These are phyloP conservation scores for Pterophyllum scalare DNA, from an alignment of 2,113 vertebrate species.

Conservation along the genomic window DNA sequence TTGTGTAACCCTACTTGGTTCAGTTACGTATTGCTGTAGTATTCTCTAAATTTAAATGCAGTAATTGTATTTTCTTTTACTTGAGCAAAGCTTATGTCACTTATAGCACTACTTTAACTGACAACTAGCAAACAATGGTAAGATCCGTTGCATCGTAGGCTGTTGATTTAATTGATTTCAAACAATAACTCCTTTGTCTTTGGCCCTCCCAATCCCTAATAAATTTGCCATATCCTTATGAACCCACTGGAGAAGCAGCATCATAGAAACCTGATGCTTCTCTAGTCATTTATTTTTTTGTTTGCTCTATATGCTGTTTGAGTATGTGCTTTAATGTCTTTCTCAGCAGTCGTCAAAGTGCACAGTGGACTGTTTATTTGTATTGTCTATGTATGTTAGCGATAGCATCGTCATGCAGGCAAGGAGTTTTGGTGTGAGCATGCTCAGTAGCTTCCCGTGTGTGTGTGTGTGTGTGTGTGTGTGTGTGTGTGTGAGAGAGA, in stretches of 20 bases:
- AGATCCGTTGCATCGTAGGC: not conserved
- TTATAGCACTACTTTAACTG: not conserved
- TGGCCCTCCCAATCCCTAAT: not conserved
- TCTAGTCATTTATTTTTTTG: not conserved
- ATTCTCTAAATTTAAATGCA: not conserved
- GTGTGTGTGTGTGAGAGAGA: not conserved
- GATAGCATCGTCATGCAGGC: constrained; percentile 65
- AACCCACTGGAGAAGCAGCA: not conserved
- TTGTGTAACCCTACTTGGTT: too few species aligned
- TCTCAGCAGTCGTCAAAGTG: not conserved
- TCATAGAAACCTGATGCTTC: not conserved
- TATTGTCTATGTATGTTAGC: constrained; percentile 41
- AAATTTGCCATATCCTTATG: not conserved
- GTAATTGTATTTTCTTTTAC: not conserved
- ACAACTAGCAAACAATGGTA: not conserved
- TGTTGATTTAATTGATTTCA: not conserved
- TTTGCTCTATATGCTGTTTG: not conserved
- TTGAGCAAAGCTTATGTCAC: not conserved
- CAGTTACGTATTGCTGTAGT: too few species aligned
- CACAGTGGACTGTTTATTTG: constrained; percentile 31
- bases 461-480: constrained; percentile 11
- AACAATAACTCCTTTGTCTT: not conserved
- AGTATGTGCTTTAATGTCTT: not conserved
- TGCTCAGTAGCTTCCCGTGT: constrained; percentile 58
- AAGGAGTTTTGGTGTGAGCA: constrained; percentile 64